Evolutionary conservation across 2,113 vertebrate genomes (phyloP).

Genomic region (Cheilinus undulatus): DNA sequence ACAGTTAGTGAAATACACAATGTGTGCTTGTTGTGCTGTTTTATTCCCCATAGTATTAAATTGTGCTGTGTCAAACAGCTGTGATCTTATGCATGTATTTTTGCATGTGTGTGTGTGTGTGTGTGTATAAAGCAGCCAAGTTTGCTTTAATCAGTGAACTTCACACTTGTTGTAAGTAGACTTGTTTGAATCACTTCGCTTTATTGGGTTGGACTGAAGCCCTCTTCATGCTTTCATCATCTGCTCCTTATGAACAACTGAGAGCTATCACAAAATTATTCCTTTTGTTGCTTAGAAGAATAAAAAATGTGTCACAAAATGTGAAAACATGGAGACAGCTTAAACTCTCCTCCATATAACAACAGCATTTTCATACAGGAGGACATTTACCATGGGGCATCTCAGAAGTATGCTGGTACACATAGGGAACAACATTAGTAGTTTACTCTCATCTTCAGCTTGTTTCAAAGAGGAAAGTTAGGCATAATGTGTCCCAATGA

Average conservation of each 20-base stretch:
- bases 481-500: not conserved
- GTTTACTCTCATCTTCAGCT: not conserved
- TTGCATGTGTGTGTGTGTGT: too few species aligned
- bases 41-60: too few species aligned
- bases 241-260: not conserved
- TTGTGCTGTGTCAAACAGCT: too few species aligned
- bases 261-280: constrained; percentile 35
- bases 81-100: too few species aligned
- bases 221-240: constrained; percentile 44
- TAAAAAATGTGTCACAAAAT: constrained; percentile 13
- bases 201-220: not conserved
- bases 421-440: not conserved
- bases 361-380: not conserved
- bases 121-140: not conserved
- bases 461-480: not conserved
- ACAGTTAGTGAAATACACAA: too few species aligned
- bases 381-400: constrained; percentile 6
- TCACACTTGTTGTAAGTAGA: not conserved
- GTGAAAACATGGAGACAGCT: not conserved
- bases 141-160: not conserved
- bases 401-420: not conserved
- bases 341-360: constrained; percentile 2
- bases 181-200: not conserved
- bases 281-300: constrained; percentile 49
- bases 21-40: too few species aligned